phyloP scores from a whole-genome alignment of 92 coral and sea anemone species.

The Phenganax stokvisi region DNA sequence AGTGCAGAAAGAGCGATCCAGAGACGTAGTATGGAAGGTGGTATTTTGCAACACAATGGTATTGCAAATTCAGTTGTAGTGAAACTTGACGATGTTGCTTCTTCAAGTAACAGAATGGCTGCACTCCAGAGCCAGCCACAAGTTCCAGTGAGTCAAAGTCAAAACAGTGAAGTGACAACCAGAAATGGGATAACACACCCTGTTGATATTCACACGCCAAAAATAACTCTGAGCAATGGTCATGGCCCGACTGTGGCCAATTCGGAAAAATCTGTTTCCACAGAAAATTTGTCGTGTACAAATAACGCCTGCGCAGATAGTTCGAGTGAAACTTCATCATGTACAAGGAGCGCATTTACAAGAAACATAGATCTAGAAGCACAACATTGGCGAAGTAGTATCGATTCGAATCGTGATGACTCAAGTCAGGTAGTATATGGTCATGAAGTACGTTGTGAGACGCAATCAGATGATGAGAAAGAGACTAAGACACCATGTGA shows the following conservation, averaged over 20 bases:
- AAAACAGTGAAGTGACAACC: conserved; percentile 17
- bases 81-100: background rate
- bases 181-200: conserved; percentile 44
- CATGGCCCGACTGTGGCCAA: background rate
- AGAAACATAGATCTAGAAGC: background rate
- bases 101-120: background rate
- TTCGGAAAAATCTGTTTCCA: background rate
- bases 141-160: conserved; percentile 16
- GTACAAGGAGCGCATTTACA: background rate
- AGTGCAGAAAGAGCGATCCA: conserved; percentile 16
- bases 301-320: too few relatives aligned
- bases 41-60: background rate
- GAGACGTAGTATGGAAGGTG: background rate
- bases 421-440: background rate
- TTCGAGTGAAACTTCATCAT: too few relatives aligned
- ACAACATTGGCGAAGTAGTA: background rate
- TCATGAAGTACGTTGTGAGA: background rate
- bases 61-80: background rate
- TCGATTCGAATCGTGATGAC: background rate
- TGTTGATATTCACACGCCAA: conserved; percentile 49
- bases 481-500: conserved; percentile 1
- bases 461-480: background rate
- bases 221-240: conserved; percentile 25
- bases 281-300: background rate
- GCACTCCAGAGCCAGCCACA: conserved; percentile 13